Evolutionary conservation across 2,888 invertebrate genomes (phyloP).

Genomic region (Chydorus sphaericus): DNA sequence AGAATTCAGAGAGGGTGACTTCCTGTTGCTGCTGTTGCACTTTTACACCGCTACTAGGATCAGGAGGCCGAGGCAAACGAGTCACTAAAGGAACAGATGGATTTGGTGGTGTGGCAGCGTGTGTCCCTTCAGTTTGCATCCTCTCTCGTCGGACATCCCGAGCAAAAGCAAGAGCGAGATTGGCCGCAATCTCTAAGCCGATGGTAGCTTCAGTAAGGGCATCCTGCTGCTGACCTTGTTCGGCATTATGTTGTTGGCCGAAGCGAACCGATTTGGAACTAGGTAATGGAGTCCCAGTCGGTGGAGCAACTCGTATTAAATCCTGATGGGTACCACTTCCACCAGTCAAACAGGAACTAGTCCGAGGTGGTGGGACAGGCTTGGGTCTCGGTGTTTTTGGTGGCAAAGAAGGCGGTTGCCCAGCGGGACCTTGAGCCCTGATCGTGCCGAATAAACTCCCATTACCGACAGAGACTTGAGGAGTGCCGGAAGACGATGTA

Average conservation of each 20-base stretch:
- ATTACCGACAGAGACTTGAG: not conserved
- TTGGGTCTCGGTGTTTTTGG: not conserved
- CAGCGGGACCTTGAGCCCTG: not conserved
- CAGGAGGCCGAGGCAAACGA: not conserved
- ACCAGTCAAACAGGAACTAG: not conserved
- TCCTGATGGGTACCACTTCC: not conserved
- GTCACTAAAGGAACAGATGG: not conserved
- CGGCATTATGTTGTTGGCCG: not conserved
- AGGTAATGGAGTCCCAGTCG: not conserved
- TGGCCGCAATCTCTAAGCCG: slow-evolving; percentile 7
- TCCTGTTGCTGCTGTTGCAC: not conserved
- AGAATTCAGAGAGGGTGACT: slow-evolving; percentile 13
- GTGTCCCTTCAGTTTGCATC: not conserved
- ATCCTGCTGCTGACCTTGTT: not conserved
- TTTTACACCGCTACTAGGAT: not conserved
- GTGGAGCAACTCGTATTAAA: not conserved
- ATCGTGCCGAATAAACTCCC: not conserved
- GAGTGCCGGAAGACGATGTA: no score
- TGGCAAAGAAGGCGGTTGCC: not conserved
- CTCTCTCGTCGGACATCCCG: slow-evolving; percentile 8
- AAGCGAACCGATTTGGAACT: slow-evolving; percentile 5
- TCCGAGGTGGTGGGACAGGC: slow-evolving; percentile 2
- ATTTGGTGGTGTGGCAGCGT: not conserved
- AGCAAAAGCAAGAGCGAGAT: slow-evolving; percentile 7
- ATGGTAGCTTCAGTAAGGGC: slow-evolving; percentile 3